A percentile compares a stretch with the other conserved stretches of the same genome.
phyloP scores from a whole-genome alignment of 2,113 vertebrate genomes.

The Abramis brama region DNA sequence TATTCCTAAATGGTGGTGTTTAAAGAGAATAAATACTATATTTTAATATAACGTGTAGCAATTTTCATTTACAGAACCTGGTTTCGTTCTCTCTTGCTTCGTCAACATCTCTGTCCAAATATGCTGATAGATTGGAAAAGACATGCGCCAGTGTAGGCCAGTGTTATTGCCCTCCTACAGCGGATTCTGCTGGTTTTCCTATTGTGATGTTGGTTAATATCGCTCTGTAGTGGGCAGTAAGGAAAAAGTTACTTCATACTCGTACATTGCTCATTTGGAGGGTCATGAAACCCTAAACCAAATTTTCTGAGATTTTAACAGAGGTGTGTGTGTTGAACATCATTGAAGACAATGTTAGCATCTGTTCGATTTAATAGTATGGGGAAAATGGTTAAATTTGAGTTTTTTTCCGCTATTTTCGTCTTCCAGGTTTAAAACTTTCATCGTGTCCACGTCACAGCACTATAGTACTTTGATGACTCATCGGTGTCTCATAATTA shows the following conservation, averaged over 20 bases:
- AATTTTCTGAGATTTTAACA: too few relatives aligned
- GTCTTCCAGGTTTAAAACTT: too few relatives aligned
- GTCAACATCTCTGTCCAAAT: background rate
- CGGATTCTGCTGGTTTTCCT: background rate
- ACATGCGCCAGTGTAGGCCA: background rate
- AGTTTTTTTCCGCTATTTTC: too few relatives aligned
- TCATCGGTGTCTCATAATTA: too few relatives aligned
- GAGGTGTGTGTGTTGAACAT: too few relatives aligned
- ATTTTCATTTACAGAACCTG: background rate
- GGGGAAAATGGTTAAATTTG: too few relatives aligned
- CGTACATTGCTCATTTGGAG: too few relatives aligned
- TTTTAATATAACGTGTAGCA: background rate
- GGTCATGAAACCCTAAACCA: too few relatives aligned
- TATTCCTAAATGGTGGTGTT: background rate
- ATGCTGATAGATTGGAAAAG: background rate
- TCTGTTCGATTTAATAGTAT: too few relatives aligned
- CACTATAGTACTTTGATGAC: too few relatives aligned
- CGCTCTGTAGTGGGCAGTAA: background rate
- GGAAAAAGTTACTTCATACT: background rate
- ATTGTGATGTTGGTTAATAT: background rate
- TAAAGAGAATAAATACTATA: slow-evolving; percentile 7
- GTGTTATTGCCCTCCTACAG: background rate
- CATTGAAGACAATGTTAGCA: too few relatives aligned
- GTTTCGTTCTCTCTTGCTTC: background rate
- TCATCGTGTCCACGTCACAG: too few relatives aligned